Base-by-base conservation (phyloP, 2,888 invertebrate genomes). In the Mesoligia furuncula region DNA sequence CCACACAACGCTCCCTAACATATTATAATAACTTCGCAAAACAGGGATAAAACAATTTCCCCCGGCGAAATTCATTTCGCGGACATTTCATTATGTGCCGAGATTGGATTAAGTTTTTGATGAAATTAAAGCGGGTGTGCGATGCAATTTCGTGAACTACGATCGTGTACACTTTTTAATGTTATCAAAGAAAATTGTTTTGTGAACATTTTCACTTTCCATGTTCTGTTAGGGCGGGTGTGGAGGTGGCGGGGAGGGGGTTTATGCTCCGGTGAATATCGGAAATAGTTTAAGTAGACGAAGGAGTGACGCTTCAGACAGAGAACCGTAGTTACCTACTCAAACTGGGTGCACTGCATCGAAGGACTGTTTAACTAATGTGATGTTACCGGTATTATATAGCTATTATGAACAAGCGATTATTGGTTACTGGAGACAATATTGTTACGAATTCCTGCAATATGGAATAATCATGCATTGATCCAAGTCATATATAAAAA, bases 21-120 rank as follows among this genome's bases (percentile, higher is more conserved):
- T 80, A 84, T 84, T 84, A 81, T 81, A 85, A 84, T 87, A 89
- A 87, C 87, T 86, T 85, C 70, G 51, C 79, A 85, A 88, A 87
- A 86, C 82, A 77, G 73, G 83, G 83, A 84, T 87, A 87, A 83
- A 88, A 79, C 77, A 83, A 80, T 87, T 68, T 68, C 75, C 79
- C 77, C 67, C 77, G 65, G 81, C 61, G 74, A 83, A 84, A 88
- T 87, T 85, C 80, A 85, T 84, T 88, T 80, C 81, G 81, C 85
- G 86, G 88, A 85, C 81, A 83, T 88, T 88, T 89, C 86, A 89
- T 90, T 85, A 86, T 81, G 80, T 84, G 73, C 64, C 67, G 70
- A 81, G 82, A 89, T 88, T 85, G 87, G 83, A 89, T 90, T 85
- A 88, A 84, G 88, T 87, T 86, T 83, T 87, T 89, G 83, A 89